These are phyloP conservation scores for Acrobasis repandana DNA, from an alignment of 2,888 invertebrate genomes.

Conservation along the genomic window DNA sequence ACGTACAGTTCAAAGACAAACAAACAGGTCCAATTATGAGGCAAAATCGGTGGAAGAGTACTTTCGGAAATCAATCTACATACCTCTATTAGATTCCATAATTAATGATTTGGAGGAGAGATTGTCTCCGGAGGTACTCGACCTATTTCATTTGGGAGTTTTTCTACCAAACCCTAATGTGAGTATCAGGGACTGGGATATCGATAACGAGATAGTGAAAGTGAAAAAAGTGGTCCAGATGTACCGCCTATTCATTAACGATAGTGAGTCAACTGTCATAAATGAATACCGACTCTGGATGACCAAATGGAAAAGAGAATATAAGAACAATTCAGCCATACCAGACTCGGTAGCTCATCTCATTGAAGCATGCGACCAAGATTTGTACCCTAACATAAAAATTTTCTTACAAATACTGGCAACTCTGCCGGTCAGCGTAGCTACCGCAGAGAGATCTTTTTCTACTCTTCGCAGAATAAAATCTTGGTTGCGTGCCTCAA, in stretches of 20 bases:
- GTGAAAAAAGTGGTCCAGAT: slow-evolving; percentile 24
- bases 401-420: slow-evolving; percentile 28
- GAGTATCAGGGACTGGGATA: slow-evolving; percentile 17
- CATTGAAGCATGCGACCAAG: slow-evolving; percentile 27
- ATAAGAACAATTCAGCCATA: slow-evolving; percentile 25
- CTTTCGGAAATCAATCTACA: slow-evolving; percentile 25
- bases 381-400: slow-evolving; percentile 28
- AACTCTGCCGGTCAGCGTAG: slow-evolving; percentile 27
- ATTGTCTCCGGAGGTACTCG: slow-evolving; percentile 28
- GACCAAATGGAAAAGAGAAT: slow-evolving; percentile 27
- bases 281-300: slow-evolving; percentile 29
- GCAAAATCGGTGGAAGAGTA: slow-evolving; percentile 26
- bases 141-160: slow-evolving; percentile 25
- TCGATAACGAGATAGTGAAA: slow-evolving; percentile 22
- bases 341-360: slow-evolving; percentile 26
- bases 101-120: slow-evolving; percentile 25
- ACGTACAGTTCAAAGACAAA: slow-evolving; percentile 26
- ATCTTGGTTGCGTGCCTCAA: slow-evolving; percentile 28
- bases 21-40: slow-evolving; percentile 26
- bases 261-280: slow-evolving; percentile 26
- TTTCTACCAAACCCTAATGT: slow-evolving; percentile 23
- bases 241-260: slow-evolving; percentile 24
- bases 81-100: slow-evolving; percentile 24
- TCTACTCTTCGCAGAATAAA: slow-evolving; percentile 27
- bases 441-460: slow-evolving; percentile 29